Evolutionary conservation across 2,113 vertebrate species (phyloP), one percentile per base, ranked within the genome.

Genomic region (Chamaea fasciata): DNA sequence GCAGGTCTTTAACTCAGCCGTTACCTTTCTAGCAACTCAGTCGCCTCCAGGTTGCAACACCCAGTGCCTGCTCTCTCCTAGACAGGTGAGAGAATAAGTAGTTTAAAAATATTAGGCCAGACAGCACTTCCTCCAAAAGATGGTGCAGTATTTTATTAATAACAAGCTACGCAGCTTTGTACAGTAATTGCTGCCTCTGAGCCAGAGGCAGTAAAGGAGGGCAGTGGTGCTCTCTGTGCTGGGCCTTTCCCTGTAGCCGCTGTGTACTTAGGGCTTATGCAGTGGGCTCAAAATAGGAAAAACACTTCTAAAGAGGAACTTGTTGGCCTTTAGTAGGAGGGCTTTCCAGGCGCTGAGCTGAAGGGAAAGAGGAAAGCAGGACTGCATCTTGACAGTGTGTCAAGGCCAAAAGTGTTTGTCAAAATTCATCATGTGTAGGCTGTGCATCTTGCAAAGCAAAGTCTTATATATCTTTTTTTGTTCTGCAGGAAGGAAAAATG

Each of bases 101-200:
- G 13, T 37, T 94, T 64, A 53, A 93, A 94, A 82, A 46, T 2
- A 68, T 69, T 68, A 85, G 62, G 47, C 26, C 53, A 70, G 33
- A 80, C 24, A 83, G 53, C 46, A 75, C 37, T 55, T 88, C 50
- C 52, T 89, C 30, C 71, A 70, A 81, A 83, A 92, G 50, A 74
- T 8, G 21, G 52, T 78, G 52, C 47, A 71, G 44, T 75, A 31
- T 89, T 92, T 91, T 60, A 68, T 82, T 87, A 87, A 65, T 83
- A 81, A 78, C 42, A 70, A 0, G 0, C 35, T 59, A 3, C 21
- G 17, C 52, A 56, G 49, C 62, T 84, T 89, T 87, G 35, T 39
- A 35, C 30, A 63, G 33, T 67, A 83, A 81, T 68, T 75, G 56
- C 65, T 84, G 73, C 73, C 87, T 87, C 77, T 63, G 56, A 87